phyloP scores from a whole-genome alignment of 2,888 invertebrate genomes.

The Parapristionchus giblindavisi region DNA sequence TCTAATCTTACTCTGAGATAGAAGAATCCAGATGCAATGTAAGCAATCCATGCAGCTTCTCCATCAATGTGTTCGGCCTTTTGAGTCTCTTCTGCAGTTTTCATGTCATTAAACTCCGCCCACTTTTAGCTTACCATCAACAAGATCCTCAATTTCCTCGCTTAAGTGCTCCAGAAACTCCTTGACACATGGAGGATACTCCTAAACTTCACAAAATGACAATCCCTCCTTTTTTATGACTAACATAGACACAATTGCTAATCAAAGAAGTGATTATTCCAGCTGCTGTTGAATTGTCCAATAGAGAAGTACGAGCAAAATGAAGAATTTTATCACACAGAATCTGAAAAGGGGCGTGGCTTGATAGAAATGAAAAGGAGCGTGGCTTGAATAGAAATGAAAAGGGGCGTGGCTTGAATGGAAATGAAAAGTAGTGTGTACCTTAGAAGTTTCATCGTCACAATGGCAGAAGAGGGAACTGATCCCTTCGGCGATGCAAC shows the following conservation, averaged over 20 bases:
- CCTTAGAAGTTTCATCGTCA: conserved; percentile 20
- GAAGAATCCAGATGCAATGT: conserved; percentile 32
- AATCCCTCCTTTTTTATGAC: not conserved
- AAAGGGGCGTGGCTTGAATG: not conserved
- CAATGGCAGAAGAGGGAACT: conserved; percentile 13
- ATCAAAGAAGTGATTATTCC: conserved; percentile 8
- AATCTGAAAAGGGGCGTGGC: not conserved
- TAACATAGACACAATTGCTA: conserved; percentile 27
- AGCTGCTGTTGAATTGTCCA: conserved; percentile 28
- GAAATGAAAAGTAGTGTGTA: not conserved
- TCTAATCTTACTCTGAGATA: not conserved
- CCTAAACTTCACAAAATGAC: not conserved
- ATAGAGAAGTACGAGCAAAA: conserved; percentile 7
- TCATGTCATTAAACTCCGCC: not conserved
- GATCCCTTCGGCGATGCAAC: conserved; percentile 9
- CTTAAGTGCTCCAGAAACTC: conserved; percentile 26
- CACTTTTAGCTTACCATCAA: conserved; percentile 16
- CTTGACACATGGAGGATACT: conserved; percentile 18
- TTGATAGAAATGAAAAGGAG: not conserved
- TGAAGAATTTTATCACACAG: conserved; percentile 22
- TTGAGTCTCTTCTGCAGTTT: conserved; percentile 18
- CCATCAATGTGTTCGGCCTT: conserved; percentile 26
- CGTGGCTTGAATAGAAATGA: not conserved
- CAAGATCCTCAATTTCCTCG: conserved; percentile 15
- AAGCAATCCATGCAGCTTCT: conserved; percentile 17